Base-by-base conservation (phyloP, 2,888 invertebrate species). In the Pardosa pseudoannulata region DNA sequence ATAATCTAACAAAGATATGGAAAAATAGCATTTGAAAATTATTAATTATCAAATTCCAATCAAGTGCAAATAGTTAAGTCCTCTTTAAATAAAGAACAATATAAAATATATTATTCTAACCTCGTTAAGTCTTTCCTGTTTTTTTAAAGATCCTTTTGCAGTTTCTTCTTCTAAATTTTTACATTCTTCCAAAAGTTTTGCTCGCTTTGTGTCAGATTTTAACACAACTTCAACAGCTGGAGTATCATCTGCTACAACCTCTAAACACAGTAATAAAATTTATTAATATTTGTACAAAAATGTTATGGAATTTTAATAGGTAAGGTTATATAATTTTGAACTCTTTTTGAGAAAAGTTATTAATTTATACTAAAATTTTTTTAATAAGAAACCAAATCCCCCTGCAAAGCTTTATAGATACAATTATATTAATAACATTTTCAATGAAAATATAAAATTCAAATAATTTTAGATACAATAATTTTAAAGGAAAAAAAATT, bases 181-280 rank as follows among this genome's bases (percentile, higher is more conserved):
- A 91, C 96, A 96, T 91, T 98, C 97, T 19, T 94, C 94, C 70
- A 98, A 91, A 79, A 99, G 92, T 88, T 94, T 94, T 65, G 95
- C 95, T 86, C 99, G 94, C 91, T 97, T 97, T 9, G 95, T 95
- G 92, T 99, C 99, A 0, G 99, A 96, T 88, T 96, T 96, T 7
- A 99, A 92, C 13, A 99, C 96, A 0, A 97, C 96, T 88, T 97
- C 95, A 0, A 99, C 97, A 0, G 99, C 98, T 11, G 96, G 95
- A 78, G 95, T 95, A 89, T 97, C 96, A 91, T 98, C 98, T 5
- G 98, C 98, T 0, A 97, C 95, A 31, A 99, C 98, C 93, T 99
- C 99, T 94, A 96, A 36, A 90, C 73, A 46, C 28, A 71, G 71
- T 62, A 23, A 79, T 29, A 64, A n/a, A n/a, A n/a, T n/a, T n/a